Evolutionary conservation across 2,888 invertebrate genomes (phyloP), one percentile per base, ranked within the genome.

Genomic region (Drymonia ruficornis): DNA sequence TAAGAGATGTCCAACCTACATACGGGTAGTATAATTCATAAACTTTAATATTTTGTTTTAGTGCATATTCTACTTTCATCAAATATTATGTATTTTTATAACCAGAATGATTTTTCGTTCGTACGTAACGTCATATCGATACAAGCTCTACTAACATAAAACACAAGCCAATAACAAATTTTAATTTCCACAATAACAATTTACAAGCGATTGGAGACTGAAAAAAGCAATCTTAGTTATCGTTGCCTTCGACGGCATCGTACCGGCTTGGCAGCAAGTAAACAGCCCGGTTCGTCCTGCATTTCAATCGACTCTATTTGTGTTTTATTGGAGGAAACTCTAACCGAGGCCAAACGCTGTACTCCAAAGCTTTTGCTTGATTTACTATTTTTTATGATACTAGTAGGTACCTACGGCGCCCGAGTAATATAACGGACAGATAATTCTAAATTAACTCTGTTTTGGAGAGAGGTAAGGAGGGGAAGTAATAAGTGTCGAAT

Each of bases 241-340:
- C 80, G 83, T 80, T 81, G 80, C 74, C 76, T 78, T 76, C 78
- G 74, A 76, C 78, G 81, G 76, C 80, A 79, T 68, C 71, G 67
- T 55, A 46, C 38, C 61, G 72, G 71, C 71, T 49, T 66, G 79
- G 80, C 84, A 81, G 82, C 83, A 81, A 87, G 89, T 85, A 89
- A 89, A 89, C 88, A 87, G 81, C 75, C 73, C 72, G 72, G 76
- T 74, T 81, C 81, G 86, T 85, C 86, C 86, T 89, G 91, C 86
- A 89, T 90, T 91, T 89, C 91, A 89, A 91, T 90, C 87, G 87
- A 74, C 66, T 83, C 81, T 88, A 86, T 89, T 90, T 91, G 88
- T 89, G 86, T 87, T 90, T 90, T 89, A 91, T 90, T 87, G 89
- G 80, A 80, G 76, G 72, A 78, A 81, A 83, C 76, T 76, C 75